A percentile compares a stretch with the other conserved stretches of the same genome.
phyloP scores from a whole-genome alignment of 2,113 vertebrate species.

The Tenebrosternarchus preto region DNA sequence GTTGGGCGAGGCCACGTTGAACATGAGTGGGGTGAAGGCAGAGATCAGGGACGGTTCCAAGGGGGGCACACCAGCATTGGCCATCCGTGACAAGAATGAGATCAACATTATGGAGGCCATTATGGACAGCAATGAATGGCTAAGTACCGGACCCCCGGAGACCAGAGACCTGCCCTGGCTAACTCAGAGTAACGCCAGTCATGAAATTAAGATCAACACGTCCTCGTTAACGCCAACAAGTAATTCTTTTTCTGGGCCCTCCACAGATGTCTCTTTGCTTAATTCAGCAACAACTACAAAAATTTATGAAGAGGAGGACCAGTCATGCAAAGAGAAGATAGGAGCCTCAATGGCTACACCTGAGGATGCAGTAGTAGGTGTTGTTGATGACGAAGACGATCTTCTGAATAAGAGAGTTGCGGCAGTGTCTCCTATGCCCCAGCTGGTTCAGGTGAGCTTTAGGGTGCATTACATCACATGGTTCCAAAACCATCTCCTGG shows the following conservation, averaged over 20 bases:
- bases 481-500: slow-evolving; percentile 73
- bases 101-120: slow-evolving; percentile 78
- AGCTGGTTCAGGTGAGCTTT: slow-evolving; percentile 79
- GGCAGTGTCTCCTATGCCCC: slow-evolving; percentile 73
- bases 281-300: not conserved
- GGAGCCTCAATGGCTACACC: slow-evolving; percentile 17
- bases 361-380: slow-evolving; percentile 23
- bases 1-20: not conserved
- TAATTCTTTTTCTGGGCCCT: not conserved
- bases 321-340: not conserved
- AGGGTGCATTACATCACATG: slow-evolving; percentile 84
- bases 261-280: not conserved
- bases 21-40: slow-evolving; percentile 20
- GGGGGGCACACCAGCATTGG: not conserved
- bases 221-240: not conserved
- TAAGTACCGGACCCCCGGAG: slow-evolving; percentile 57
- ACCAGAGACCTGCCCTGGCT: slow-evolving; percentile 60
- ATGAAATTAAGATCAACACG: not conserved
- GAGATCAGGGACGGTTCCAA: slow-evolving; percentile 6
- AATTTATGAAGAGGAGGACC: slow-evolving; percentile 9
- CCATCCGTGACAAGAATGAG: slow-evolving; percentile 63
- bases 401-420: slow-evolving; percentile 65
- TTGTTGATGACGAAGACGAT: slow-evolving; percentile 52
- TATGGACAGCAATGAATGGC: slow-evolving; percentile 77
- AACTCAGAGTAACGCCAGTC: not conserved